Evolutionary conservation across 2,113 vertebrate genomes (phyloP).

Genomic region (Mirza zaza): DNA sequence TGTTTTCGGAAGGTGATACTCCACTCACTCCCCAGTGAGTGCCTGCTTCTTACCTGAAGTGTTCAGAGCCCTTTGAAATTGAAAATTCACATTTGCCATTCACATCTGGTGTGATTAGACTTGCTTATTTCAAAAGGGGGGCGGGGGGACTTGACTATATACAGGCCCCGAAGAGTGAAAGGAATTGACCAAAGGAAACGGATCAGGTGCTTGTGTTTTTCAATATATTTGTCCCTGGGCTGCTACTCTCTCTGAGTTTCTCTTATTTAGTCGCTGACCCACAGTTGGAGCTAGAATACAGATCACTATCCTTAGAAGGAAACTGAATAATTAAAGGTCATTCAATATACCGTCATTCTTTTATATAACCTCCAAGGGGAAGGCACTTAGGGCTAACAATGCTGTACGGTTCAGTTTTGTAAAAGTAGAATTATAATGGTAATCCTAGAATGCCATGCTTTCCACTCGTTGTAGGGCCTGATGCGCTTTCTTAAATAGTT

Average conservation of each 20-base stretch:
- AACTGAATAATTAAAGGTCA: constrained; percentile 75
- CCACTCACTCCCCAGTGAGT: neutral
- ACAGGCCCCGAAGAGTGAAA: neutral
- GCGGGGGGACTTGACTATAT: neutral
- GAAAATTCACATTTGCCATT: constrained; percentile 31
- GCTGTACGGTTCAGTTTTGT: constrained; percentile 41
- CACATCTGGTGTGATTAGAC: neutral
- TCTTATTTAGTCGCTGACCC: constrained; percentile 42
- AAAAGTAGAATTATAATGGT: constrained; percentile 71
- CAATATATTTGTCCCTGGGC: constrained; percentile 20
- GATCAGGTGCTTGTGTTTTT: constrained; percentile 26
- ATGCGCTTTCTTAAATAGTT: neutral
- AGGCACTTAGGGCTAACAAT: constrained; percentile 47
- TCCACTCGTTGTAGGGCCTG: neutral
- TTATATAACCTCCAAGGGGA: constrained; percentile 36
- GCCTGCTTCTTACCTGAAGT: neutral
- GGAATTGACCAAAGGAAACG: neutral
- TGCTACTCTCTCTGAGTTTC: constrained; percentile 46
- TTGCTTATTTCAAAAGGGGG: constrained; percentile 32
- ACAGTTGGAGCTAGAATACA: constrained; percentile 55
- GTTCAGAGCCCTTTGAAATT: neutral
- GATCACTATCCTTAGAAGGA: constrained; percentile 67
- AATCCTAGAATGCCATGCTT: constrained; percentile 19
- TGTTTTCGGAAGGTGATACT: neutral
- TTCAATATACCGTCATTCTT: constrained; percentile 67